phyloP scores from a whole-genome alignment of 2,888 invertebrate genomes.

The Metellina segmentata region DNA sequence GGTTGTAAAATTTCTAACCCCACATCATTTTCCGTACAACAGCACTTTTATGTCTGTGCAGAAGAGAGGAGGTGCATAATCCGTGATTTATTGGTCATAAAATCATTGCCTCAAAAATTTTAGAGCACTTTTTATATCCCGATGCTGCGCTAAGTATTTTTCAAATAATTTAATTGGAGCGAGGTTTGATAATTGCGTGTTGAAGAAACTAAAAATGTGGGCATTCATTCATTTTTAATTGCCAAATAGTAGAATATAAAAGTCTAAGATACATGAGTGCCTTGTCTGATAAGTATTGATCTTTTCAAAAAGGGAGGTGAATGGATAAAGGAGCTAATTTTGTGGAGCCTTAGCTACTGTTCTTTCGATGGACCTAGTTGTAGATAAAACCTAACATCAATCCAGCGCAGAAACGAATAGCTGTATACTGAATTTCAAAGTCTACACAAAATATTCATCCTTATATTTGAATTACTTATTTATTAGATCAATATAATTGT shows the following conservation, averaged over 20 bases:
- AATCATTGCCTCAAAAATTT: conserved; percentile 47
- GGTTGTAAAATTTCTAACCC: conserved; percentile 43
- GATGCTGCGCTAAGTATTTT: conserved; percentile 22
- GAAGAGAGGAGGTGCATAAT: conserved; percentile 21
- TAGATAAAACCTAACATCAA: no score
- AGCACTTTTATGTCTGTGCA: conserved; percentile 34
- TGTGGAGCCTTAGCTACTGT: no score
- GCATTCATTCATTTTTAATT: conserved; percentile 18
- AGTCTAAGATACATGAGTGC: background rate
- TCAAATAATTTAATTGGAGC: conserved; percentile 8
- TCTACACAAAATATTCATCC: no score
- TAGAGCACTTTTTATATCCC: conserved; percentile 45
- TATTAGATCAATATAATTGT: no score
- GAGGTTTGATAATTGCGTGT: conserved; percentile 24
- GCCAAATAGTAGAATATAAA: conserved; percentile 2
- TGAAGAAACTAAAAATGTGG: background rate
- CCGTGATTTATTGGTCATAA: conserved; percentile 48
- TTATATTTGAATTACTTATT: no score
- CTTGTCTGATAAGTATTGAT: no score
- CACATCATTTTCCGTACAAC: conserved; percentile 21
- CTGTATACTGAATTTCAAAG: no score
- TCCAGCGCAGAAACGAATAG: no score
- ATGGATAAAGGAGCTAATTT: no score
- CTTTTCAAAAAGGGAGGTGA: no score
- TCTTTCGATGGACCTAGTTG: no score